Conservation (phyloP, 2,797 vertebrate genomes). For the Poecilia velifera region DNA sequence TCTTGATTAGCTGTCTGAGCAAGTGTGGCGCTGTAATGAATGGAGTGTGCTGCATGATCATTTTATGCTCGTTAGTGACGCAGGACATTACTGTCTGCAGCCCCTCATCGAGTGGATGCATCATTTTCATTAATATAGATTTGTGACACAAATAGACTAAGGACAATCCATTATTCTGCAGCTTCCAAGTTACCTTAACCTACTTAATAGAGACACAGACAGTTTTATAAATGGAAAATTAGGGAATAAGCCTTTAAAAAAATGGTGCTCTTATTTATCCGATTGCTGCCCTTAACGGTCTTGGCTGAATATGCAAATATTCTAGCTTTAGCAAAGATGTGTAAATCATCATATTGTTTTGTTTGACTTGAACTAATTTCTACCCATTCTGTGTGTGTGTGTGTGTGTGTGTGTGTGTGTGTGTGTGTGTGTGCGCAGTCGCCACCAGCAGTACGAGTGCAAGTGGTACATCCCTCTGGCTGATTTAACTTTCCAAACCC, state of each 20-base stretch:
- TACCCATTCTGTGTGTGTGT: background rate
- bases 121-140: constrained; percentile 12
- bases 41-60: constrained; percentile 15
- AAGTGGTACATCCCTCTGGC: constrained; percentile 98
- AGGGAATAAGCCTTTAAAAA: background rate
- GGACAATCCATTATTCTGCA: background rate
- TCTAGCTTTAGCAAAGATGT: background rate
- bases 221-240: background rate
- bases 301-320: background rate
- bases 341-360: background rate
- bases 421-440: constrained; percentile 72
- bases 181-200: background rate
- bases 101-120: background rate
- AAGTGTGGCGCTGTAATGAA: background rate
- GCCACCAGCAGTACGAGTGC: constrained; percentile 97
- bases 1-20: background rate
- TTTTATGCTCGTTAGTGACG: constrained; percentile 34
- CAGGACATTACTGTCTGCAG: constrained; percentile 22
- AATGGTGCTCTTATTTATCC: background rate
- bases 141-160: background rate
- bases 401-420: too few species aligned
- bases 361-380: background rate
- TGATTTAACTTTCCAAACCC: constrained; percentile 91
- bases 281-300: background rate
- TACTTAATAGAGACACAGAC: constrained; percentile 1